Evolutionary conservation across 2,888 invertebrate genomes (phyloP), one percentile per base, ranked within the genome.

Genomic region (Eupithecia inturbata): DNA sequence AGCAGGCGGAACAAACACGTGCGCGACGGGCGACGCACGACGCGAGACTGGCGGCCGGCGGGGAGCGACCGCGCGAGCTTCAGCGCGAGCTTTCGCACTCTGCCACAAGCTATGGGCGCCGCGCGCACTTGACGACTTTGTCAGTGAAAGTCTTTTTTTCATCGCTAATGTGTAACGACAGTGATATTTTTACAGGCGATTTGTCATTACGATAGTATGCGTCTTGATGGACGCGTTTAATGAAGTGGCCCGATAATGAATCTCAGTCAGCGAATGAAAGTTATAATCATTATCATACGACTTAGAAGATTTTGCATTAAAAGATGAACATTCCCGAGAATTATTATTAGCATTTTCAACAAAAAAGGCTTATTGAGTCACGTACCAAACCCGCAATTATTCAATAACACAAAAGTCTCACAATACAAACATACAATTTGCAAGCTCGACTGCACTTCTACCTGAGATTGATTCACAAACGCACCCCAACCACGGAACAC

Each of bases 31-130:
- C 88, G 89, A 86, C 81, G 81, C 87, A 88, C 91, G 91, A 88
- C 91, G 90, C 89, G 89, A 86, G 90, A 93, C 94, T 93, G 90
- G 86, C 87, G 85, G 83, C 81, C 87, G 85, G 83, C 81, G 83
- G 39, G 36, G 49, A 53, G 49, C 49, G 22, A 53, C 22, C 66
- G 39, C n/a, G 14, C 12, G 77, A 78, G 78, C 78, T 78, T 77
- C 78, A 74, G 74, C 75, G 73, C 49, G 62, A 69, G 77, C 77
- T 78, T 78, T 76, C 79, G 0, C 36, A 66, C 66, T 66, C n/a
- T 22, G 33, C 14, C 26, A 26, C 22, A 12, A 26, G 36, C 66
- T 66, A 39, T 66, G 72, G 67, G 31, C 72, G 73, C 67, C 73
- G 80, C 81, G 80, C 83, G 72, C 78, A 78, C 80, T 78, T 80